phyloP scores from a whole-genome alignment of 2,113 vertebrate genomes.

The Pterophyllum scalare region DNA sequence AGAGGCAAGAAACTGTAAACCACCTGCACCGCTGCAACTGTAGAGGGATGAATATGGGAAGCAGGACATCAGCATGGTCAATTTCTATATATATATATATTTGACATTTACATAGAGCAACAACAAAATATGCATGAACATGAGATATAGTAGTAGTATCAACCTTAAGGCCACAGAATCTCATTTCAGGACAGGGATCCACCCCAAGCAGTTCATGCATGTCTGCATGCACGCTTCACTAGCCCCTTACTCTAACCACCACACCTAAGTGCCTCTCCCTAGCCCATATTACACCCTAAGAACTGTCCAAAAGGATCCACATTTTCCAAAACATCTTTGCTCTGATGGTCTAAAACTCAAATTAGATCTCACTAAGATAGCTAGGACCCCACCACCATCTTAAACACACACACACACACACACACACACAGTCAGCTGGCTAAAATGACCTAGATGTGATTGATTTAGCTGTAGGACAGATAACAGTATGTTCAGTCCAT shows the following conservation, averaged over 20 bases:
- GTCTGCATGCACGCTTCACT: neutral
- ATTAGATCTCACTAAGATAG: neutral
- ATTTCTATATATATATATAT: neutral
- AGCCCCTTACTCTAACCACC: neutral
- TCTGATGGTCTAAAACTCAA: neutral
- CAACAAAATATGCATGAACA: neutral
- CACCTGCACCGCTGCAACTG: neutral
- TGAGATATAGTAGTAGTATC: neutral
- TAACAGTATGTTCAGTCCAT: conserved; percentile 8
- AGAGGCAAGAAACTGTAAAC: neutral
- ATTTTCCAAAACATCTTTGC: neutral
- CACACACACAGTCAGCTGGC: conserved; percentile 34
- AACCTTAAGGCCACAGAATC: neutral
- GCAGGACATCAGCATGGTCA: neutral
- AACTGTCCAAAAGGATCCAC: too few relatives aligned
- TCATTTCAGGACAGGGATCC: conserved; percentile 8
- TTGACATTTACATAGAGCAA: neutral
- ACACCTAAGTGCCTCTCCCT: neutral
- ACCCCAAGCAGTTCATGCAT: conserved; percentile 1
- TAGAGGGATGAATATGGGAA: neutral
- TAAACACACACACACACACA: conserved; percentile 25
- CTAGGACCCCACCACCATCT: too few relatives aligned
- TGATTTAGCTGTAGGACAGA: conserved; percentile 62
- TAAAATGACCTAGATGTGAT: conserved; percentile 70
- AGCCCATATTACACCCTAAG: neutral